These are phyloP conservation scores for Tretioscincus oriximinensis DNA, from an alignment of 2,113 vertebrate genomes.

Conservation along the genomic window DNA sequence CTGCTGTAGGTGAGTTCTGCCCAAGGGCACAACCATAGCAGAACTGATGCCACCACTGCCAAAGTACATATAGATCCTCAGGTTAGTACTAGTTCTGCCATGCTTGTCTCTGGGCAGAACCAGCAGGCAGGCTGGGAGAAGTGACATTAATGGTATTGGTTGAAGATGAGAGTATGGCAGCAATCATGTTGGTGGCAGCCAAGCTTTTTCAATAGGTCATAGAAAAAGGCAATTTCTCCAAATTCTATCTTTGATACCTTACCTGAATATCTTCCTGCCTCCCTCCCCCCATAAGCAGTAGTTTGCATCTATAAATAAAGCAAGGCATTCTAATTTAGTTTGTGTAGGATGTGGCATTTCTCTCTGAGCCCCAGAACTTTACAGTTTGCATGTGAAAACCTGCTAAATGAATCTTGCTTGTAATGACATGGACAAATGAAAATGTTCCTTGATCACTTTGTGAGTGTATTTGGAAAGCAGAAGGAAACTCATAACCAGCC, in stretches of 20 bases:
- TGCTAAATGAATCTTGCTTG: conserved; percentile 16
- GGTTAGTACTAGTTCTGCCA: too few species aligned
- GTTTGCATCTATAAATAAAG: not conserved
- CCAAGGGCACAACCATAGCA: too few species aligned
- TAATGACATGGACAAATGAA: not conserved
- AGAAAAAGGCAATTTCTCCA: not conserved
- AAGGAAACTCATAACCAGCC: too few species aligned
- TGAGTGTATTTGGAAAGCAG: too few species aligned
- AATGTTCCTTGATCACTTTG: not conserved
- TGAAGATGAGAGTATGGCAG: too few species aligned
- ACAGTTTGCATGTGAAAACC: not conserved
- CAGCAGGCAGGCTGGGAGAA: too few species aligned
- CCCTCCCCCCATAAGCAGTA: not conserved
- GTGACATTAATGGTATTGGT: too few species aligned
- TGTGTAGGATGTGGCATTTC: not conserved
- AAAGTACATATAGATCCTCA: too few species aligned
- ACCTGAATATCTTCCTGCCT: not conserved
- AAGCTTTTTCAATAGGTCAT: not conserved
- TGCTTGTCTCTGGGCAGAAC: too few species aligned
- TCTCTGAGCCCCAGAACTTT: not conserved
- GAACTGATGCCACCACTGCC: too few species aligned
- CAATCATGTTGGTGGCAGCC: too few species aligned
- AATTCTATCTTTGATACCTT: not conserved
- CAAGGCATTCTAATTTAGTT: not conserved
- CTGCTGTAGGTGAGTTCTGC: too few species aligned